Conservation (phyloP, 2,797 vertebrate species). For the Apogon talboti region DNA sequence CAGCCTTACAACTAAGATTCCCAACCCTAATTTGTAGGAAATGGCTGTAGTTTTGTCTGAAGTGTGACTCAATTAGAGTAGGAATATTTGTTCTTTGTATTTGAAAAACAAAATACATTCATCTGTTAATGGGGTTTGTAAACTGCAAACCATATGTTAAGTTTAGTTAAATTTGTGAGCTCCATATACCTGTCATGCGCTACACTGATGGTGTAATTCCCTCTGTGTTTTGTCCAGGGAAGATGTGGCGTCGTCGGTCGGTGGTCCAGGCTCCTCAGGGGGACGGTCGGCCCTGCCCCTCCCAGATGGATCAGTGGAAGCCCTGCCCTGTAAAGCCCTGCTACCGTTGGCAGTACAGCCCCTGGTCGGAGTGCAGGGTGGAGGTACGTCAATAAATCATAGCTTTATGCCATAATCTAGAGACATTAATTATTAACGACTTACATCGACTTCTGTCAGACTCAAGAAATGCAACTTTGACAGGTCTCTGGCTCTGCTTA, state of each 20-base stretch:
- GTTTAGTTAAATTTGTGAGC: too few relatives aligned
- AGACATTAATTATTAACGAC: slow-evolving; percentile 31
- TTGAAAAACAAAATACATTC: too few relatives aligned
- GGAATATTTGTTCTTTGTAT: too few relatives aligned
- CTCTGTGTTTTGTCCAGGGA: slow-evolving; percentile 83
- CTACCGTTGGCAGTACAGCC: slow-evolving; percentile 93
- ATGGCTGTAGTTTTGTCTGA: too few relatives aligned
- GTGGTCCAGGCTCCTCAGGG: slow-evolving; percentile 94
- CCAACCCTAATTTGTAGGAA: too few relatives aligned
- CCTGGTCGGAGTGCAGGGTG: slow-evolving; percentile 93
- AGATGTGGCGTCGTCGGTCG: slow-evolving; percentile 89
- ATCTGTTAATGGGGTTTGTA: too few relatives aligned
- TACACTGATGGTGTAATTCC: slow-evolving; percentile 3
- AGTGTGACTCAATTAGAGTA: too few relatives aligned
- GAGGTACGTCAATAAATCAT: slow-evolving; percentile 84
- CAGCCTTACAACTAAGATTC: too few relatives aligned
- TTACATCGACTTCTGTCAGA: slow-evolving; percentile 33
- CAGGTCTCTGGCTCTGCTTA: slow-evolving; percentile 4
- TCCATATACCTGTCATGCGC: too few relatives aligned
- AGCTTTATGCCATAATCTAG: slow-evolving; percentile 8
- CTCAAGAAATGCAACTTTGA: slow-evolving; percentile 35
- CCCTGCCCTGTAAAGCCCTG: slow-evolving; percentile 96
- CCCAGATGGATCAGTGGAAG: slow-evolving; percentile 94
- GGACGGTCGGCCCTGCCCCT: slow-evolving; percentile 93
- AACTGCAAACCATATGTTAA: too few relatives aligned